Conservation (phyloP, 1,140 invertebrate genomes). For the Dinoponera quadriceps region DNA sequence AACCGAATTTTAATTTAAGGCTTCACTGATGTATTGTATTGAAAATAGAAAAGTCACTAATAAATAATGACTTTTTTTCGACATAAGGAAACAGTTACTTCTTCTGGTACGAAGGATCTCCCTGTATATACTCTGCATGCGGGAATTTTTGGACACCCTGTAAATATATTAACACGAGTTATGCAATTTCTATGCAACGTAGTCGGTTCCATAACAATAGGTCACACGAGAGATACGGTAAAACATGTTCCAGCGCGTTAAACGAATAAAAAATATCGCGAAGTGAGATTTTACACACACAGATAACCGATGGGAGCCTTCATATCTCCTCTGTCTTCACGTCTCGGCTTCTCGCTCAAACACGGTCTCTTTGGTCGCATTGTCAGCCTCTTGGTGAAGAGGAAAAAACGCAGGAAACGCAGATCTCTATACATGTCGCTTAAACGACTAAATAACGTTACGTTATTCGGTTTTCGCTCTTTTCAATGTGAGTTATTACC, state of each 20-base stretch:
- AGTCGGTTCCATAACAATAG: not conserved
- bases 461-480: conserved; percentile 22
- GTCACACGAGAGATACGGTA: not conserved
- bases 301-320: conserved; percentile 17
- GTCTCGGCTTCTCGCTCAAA: not conserved
- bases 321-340: not conserved
- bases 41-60: too few relatives aligned
- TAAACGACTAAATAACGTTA: conserved; percentile 19
- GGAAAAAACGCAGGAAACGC: not conserved
- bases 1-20: too few relatives aligned
- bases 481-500: conserved; percentile 56
- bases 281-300: conserved; percentile 11
- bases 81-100: too few relatives aligned
- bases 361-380: not conserved
- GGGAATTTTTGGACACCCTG: too few relatives aligned
- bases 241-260: not conserved
- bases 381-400: not conserved
- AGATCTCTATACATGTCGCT: not conserved
- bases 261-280: conserved; percentile 5
- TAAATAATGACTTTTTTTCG: too few relatives aligned
- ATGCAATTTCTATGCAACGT: conserved; percentile 7
- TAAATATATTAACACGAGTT: not conserved
- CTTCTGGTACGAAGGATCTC: too few relatives aligned
- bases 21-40: too few relatives aligned
- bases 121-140: too few relatives aligned